phyloP scores from a whole-genome alignment of 1,140 invertebrate genomes.

The Lordiphosa collinella region DNA sequence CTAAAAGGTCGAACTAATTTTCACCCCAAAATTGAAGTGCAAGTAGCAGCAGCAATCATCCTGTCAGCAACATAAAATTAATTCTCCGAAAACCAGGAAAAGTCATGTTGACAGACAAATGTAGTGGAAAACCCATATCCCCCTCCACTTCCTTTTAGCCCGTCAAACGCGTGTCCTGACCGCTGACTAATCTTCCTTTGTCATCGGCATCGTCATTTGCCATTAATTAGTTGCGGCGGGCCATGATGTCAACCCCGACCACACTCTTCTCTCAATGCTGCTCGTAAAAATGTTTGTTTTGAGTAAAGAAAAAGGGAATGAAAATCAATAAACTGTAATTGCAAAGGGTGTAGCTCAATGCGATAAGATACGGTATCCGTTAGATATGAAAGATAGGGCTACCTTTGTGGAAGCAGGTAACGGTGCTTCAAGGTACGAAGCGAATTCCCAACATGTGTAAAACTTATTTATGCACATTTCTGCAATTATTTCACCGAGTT shows the following conservation, averaged over 20 bases:
- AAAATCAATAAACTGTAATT: slow-evolving; percentile 32
- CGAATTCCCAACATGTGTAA: slow-evolving; percentile 53
- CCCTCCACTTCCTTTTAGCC: neutral
- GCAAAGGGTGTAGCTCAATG: slow-evolving; percentile 1
- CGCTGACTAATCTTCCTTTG: slow-evolving; percentile 1
- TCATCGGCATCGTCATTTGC: slow-evolving; percentile 7
- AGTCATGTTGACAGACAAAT: slow-evolving; percentile 43
- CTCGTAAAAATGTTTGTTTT: slow-evolving; percentile 34
- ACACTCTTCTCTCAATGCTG: neutral
- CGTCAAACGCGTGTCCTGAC: neutral
- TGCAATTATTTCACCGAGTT: slow-evolving; percentile 70
- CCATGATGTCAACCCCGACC: slow-evolving; percentile 7
- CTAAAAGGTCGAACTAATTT: neutral
- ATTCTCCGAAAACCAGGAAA: slow-evolving; percentile 29
- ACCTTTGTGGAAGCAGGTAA: slow-evolving; percentile 17
- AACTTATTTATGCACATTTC: slow-evolving; percentile 53
- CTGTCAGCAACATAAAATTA: slow-evolving; percentile 13
- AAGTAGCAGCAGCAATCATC: neutral
- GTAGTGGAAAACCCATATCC: slow-evolving; percentile 13
- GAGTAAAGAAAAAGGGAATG: slow-evolving; percentile 12
- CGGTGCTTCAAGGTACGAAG: slow-evolving; percentile 13
- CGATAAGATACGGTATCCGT: slow-evolving; percentile 28
- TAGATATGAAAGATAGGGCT: slow-evolving; percentile 24
- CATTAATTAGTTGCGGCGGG: slow-evolving; percentile 8
- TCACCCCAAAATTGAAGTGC: neutral